Conservation (phyloP, 2,113 vertebrate species). For the Cyprinodon variegatus region DNA sequence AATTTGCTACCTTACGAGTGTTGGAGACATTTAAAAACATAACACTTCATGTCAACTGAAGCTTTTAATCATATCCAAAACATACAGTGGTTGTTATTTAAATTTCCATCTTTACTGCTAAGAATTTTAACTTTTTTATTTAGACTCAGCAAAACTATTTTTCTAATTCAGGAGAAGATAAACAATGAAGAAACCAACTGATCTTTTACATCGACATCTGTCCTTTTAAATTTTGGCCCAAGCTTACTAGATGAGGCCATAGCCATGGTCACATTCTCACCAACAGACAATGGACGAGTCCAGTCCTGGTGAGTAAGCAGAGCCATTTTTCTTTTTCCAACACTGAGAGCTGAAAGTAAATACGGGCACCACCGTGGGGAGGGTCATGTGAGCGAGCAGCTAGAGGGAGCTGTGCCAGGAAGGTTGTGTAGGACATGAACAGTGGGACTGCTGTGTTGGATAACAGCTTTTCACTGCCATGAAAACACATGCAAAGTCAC, state of each 20-base stretch:
- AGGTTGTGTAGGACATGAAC: conserved; percentile 63
- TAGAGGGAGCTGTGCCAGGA: conserved; percentile 56
- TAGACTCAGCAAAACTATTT: conserved; percentile 12
- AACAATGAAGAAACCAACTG: conserved; percentile 20
- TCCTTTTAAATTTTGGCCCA: conserved; percentile 27
- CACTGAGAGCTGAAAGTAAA: conserved; percentile 54
- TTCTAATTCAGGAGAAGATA: conserved; percentile 10
- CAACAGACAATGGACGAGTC: conserved; percentile 65
- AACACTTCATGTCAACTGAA: neutral
- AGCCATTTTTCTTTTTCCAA: conserved; percentile 54
- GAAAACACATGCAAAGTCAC: conserved; percentile 55
- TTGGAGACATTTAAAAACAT: no score
- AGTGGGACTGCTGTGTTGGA: conserved; percentile 73
- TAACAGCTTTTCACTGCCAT: conserved; percentile 65
- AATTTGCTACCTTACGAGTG: neutral
- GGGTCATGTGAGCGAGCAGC: conserved; percentile 71
- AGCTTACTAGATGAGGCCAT: conserved; percentile 19
- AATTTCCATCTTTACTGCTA: neutral
- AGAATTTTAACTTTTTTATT: neutral
- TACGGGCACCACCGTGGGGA: conserved; percentile 50
- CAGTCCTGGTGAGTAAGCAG: conserved; percentile 54
- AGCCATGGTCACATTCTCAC: conserved; percentile 22
- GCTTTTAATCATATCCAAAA: neutral
- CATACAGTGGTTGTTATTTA: no score
- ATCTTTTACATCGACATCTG: conserved; percentile 26